A percentile compares a stretch with the other conserved stretches of the same genome.
Evolutionary conservation across 1,140 invertebrate genomes (phyloP).

Genomic region (Dryas iulia): DNA sequence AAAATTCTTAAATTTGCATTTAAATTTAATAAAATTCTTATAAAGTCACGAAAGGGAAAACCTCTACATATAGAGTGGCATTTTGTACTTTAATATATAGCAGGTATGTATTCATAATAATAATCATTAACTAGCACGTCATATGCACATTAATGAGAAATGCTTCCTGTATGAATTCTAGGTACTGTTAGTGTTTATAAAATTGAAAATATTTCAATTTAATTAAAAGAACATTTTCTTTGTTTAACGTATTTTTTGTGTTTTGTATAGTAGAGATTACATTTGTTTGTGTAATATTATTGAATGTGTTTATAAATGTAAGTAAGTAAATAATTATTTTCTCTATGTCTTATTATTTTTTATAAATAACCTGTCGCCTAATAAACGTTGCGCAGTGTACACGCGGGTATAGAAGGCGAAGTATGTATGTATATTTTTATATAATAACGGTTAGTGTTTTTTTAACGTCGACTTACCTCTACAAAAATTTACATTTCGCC

Average conservation of each 20-base stretch:
- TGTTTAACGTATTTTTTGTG: not conserved
- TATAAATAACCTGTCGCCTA: no score
- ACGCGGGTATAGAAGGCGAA: no score
- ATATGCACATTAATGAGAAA: constrained; percentile 8
- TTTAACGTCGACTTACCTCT: no score
- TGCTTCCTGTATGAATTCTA: not conserved
- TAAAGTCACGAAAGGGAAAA: not conserved
- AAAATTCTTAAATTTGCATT: not conserved
- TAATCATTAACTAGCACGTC: constrained; percentile 4
- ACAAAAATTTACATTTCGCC: no score
- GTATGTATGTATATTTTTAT: no score
- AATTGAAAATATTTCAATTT: not conserved
- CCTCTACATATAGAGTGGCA: not conserved
- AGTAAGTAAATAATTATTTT: no score
- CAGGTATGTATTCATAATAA: not conserved
- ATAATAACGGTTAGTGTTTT: no score
- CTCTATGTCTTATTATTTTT: no score
- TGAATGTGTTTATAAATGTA: no score
- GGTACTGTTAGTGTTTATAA: not conserved
- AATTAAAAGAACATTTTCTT: no score
- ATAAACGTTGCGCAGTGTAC: no score
- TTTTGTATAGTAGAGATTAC: not conserved
- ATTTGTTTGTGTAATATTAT: no score
- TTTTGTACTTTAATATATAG: not conserved
- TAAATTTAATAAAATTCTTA: not conserved